A percentile compares a stretch with the other conserved stretches of the same genome.
These are phyloP conservation scores for Sebastiscus tertius DNA, from an alignment of 2,797 vertebrate genomes.

Conservation along the genomic window DNA sequence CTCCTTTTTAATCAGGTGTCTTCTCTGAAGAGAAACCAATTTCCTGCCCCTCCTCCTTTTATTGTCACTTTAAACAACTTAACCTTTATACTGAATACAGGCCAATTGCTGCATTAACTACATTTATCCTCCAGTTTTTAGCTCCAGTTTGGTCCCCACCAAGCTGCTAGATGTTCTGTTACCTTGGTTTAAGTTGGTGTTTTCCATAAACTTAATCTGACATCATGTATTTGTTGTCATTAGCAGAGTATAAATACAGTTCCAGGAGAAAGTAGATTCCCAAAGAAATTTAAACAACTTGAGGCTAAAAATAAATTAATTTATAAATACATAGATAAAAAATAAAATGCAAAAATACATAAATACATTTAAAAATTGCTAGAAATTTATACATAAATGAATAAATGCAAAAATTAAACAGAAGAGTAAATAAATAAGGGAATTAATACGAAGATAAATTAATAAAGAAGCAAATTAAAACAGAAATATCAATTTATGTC, in stretches of 20 bases:
- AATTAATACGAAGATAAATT: no score
- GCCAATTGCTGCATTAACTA: not conserved
- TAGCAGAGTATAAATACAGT: no score
- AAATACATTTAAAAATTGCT: no score
- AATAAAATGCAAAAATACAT: no score
- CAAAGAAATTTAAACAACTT: not conserved
- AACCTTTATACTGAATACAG: not conserved
- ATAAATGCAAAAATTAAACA: no score
- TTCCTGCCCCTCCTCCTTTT: not conserved
- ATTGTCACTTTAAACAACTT: not conserved
- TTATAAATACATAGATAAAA: no score
- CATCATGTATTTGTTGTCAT: not conserved
- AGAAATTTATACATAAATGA: no score
- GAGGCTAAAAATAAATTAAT: not conserved
- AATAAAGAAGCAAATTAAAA: no score
- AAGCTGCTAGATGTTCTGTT: not conserved
- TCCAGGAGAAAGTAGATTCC: not conserved
- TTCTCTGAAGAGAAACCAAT: slow-evolving; percentile 4
- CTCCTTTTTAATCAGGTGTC: slow-evolving; percentile 17
- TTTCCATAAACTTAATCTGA: not conserved
- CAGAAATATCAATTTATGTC: no score
- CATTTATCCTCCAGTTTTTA: accelerated
- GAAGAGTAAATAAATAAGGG: no score
- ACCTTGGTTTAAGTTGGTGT: accelerated
- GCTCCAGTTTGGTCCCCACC: not conserved